Evolutionary conservation across 2,888 invertebrate genomes (phyloP), one percentile per base, ranked within the genome.

Genomic region (Homarus gammarus): DNA sequence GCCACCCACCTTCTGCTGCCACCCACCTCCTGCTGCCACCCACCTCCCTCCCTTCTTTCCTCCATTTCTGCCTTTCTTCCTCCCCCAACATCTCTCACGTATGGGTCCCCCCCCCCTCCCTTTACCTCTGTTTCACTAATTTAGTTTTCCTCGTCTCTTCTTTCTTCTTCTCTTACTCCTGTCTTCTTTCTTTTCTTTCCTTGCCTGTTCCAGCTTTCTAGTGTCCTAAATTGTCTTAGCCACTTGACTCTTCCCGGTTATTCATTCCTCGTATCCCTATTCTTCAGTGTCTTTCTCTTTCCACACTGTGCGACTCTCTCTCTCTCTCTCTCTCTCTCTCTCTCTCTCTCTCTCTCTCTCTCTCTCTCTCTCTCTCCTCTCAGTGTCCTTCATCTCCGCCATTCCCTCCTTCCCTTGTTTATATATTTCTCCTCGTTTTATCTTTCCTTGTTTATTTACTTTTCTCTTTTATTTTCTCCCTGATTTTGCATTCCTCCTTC

Each of bases 51-150:
- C n/a, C n/a, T n/a, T n/a, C n/a, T n/a, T n/a, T n/a, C n/a, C n/a
- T n/a, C n/a, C n/a, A n/a, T 61, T 38, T 40, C 84, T 22, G 18
- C 84, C 61, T 18, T 56, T 5, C 12, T 64, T 31, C 77, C 77
- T 36, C 3, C 86, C 61, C n/a, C 83, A n/a, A 10, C 77, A 49
- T 64, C 82, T 40, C n/a, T 73, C 73, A 15, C 75, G 33, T 31
- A 70, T 64, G 15, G 68, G n/a, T 27, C 36, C 22, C 10, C 56
- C 31, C 22, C 51, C 27, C 5, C 83, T 31, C 36, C 36, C 70
- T 27, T 78, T 36, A 44, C 75, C 44, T 75, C 84, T n/a, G n/a
- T n/a, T n/a, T n/a, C n/a, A n/a, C n/a, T n/a, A n/a, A n/a, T n/a
- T n/a, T n/a, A n/a, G n/a, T n/a, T n/a, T n/a, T n/a, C n/a, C n/a